Percentiles rank a stretch among this genome's conserved stretches.
Evolutionary conservation across 2,797 vertebrate genomes (phyloP).

Genomic region (Fratercula arctica): DNA sequence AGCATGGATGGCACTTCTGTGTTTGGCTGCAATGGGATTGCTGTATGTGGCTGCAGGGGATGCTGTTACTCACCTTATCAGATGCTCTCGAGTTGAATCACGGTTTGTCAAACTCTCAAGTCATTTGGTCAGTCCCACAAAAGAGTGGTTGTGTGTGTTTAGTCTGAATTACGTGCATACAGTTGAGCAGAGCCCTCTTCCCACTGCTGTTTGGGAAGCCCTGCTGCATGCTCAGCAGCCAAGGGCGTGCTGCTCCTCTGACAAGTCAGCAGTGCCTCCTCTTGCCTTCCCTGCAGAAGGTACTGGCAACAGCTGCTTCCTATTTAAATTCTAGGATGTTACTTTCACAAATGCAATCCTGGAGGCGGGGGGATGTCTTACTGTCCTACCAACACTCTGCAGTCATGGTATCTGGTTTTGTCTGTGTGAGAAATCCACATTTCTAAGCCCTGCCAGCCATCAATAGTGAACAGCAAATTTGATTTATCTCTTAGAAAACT

Average conservation of each 20-base stretch:
- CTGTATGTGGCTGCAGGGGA: background rate
- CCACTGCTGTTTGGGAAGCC: background rate
- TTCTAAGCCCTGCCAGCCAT: background rate
- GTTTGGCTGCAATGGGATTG: background rate
- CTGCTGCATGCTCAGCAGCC: background rate
- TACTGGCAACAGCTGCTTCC: background rate
- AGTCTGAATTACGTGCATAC: background rate
- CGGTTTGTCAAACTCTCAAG: background rate
- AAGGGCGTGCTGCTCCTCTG: background rate
- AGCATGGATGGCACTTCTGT: background rate
- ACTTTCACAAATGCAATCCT: background rate
- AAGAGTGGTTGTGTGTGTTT: background rate
- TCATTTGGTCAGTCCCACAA: background rate
- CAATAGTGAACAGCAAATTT: background rate
- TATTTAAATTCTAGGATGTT: background rate
- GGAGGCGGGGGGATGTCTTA: background rate
- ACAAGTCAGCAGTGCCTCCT: background rate
- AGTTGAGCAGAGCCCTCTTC: conserved; percentile 6
- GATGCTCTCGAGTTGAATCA: background rate
- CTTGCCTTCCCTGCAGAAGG: background rate
- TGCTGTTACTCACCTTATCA: background rate
- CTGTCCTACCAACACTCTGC: background rate
- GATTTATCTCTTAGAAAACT: background rate
- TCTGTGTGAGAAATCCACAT: background rate
- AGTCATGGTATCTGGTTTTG: background rate